Conservation (phyloP, 1,140 invertebrate genomes). For the Pararge aegeria region DNA sequence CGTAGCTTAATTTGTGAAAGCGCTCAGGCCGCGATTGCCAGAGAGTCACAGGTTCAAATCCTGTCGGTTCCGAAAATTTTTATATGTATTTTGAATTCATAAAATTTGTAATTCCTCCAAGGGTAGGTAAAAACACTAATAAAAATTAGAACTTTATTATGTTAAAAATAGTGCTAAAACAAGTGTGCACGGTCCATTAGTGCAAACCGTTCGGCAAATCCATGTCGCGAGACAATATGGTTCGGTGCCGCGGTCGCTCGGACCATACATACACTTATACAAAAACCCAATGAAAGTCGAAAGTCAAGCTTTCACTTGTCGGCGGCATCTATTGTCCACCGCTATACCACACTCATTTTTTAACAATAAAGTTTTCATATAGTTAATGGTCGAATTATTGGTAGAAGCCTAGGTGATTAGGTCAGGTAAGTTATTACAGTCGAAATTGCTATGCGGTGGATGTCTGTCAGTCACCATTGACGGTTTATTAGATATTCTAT, state of each 20-base stretch:
- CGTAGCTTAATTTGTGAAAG: too few species aligned
- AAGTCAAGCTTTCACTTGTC: slow-evolving; percentile 76
- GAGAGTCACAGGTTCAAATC: too few species aligned
- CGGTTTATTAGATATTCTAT: slow-evolving; percentile 42
- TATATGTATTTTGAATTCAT: too few species aligned
- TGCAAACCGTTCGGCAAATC: slow-evolving; percentile 44
- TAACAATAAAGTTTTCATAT: slow-evolving; percentile 44
- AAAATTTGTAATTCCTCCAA: too few species aligned
- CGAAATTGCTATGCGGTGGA: slow-evolving; percentile 36
- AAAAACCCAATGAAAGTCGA: slow-evolving; percentile 77
- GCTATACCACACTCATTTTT: slow-evolving; percentile 50
- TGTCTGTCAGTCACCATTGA: slow-evolving; percentile 27
- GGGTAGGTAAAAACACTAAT: too few species aligned
- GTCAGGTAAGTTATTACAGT: slow-evolving; percentile 39
- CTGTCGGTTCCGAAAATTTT: too few species aligned
- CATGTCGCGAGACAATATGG: slow-evolving; percentile 73
- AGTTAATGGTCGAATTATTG: slow-evolving; percentile 48
- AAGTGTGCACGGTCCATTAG: slow-evolving; percentile 23
- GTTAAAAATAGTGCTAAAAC: not conserved
- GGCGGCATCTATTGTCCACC: slow-evolving; percentile 55
- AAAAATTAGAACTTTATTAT: too few species aligned
- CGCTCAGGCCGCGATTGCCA: too few species aligned
- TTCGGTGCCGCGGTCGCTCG: slow-evolving; percentile 39
- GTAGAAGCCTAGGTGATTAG: slow-evolving; percentile 37
- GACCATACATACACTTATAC: slow-evolving; percentile 66